Evolutionary conservation across 1,140 invertebrate species (phyloP), one percentile per base, ranked within the genome.

Genomic region (Acromyrmex charruanus): DNA sequence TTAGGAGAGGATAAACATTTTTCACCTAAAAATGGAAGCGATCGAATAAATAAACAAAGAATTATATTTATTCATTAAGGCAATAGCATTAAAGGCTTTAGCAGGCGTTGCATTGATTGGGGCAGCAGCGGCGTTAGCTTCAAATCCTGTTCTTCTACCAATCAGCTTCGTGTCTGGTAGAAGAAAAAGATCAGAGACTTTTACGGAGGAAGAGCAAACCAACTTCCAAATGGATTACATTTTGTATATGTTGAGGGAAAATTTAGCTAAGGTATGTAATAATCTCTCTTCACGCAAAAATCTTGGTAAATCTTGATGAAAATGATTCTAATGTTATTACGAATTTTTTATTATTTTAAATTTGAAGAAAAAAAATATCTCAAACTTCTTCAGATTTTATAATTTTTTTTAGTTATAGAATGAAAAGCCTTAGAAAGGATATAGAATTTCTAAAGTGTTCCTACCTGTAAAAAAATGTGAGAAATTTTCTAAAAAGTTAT

Each of bases 21-120:
- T 55, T 71, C 7, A 7, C n/a, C 1, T 49, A 4, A 39, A 51
- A 69, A 51, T 66, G 25, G 4, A 10, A 58, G 14, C 79, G 16
- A 77, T 77, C 16, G 12, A 53, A 74, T 7, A 16, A 63, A 12
- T 59, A n/a, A 12, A 49, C 16, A 16, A 35, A 25, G 14, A 31
- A 44, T 59, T n/a, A n/a, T 85, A 12, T 85, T 85, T 59, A 55
- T 63, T 44, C 12, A 3, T 79, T 63, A 39, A 96, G 96, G 95
- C 94, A 5, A 93, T 96, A 39, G 95, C 96, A 65, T 92, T 96
- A 39, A 98, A 97, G 94, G 97, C 97, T 0, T 94, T 98, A 85
- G 97, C 97, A 12, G 97, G 97, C 51, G 96, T 98, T 12, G 97
- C 98, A 1, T 94, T 98, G 12, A 95, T 98, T 39, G 97, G 97